Percentiles rank a stretch among this genome's conserved stretches.
Conservation (phyloP, 1,140 invertebrate genomes). For the Diabrotica undecimpunctata region DNA sequence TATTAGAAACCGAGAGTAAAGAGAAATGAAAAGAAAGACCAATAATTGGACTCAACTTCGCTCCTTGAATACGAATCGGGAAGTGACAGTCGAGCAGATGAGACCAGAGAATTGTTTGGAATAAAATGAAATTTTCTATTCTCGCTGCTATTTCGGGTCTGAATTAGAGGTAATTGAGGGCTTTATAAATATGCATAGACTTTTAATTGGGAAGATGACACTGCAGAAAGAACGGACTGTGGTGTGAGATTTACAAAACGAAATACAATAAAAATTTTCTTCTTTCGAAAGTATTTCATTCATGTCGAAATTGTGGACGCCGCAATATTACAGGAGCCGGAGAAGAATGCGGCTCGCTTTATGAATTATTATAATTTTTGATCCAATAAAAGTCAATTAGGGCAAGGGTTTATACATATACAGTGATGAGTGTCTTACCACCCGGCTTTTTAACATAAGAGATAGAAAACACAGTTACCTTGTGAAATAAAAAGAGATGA, state of each 20-base stretch:
- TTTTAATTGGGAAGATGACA: conserved; percentile 21
- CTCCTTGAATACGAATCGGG: conserved; percentile 40
- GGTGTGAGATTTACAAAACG: conserved; percentile 4
- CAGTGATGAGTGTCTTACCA: no score
- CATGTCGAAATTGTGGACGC: no score
- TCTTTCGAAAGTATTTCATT: no score
- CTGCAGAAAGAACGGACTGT: conserved; percentile 12
- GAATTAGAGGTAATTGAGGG: conserved; percentile 31
- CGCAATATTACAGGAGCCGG: no score
- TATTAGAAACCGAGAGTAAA: conserved; percentile 1
- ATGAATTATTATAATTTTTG: no score
- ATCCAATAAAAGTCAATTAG: no score
- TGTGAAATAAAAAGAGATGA: no score
- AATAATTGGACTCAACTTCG: conserved; percentile 40
- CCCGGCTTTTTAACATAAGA: no score
- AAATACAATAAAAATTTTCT: not conserved
- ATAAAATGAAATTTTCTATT: conserved; percentile 27
- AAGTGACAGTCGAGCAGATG: conserved; percentile 31
- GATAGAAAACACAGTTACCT: no score
- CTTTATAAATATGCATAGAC: conserved; percentile 23
- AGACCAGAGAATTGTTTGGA: conserved; percentile 28
- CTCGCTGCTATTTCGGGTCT: conserved; percentile 18
- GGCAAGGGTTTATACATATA: no score
- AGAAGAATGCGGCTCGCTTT: no score
- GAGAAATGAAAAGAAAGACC: conserved; percentile 27